Evolutionary conservation across 2,113 vertebrate genomes (phyloP), one percentile per base, ranked within the genome.

Genomic region (Brienomyrus brachyistius): DNA sequence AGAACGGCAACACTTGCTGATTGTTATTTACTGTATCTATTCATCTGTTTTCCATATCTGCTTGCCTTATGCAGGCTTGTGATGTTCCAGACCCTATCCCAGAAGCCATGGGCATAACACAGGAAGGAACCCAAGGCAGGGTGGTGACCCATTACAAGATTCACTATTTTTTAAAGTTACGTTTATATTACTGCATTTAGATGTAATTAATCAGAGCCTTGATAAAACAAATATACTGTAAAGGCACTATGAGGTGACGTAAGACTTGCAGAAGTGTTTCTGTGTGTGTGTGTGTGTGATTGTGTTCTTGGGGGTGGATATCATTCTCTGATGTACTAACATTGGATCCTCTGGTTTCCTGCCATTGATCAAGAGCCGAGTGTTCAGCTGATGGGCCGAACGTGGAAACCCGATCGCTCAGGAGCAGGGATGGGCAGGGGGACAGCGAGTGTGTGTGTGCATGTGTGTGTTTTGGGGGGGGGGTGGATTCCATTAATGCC

Each of bases 241-340:
- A 70, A 70, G 13, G 80, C 2, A 91, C 92, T 90, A 91, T 92
- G 92, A 47, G 91, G 91, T 91, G 91, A 89, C 35, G 56, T 80
- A 59, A 91, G 91, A 94, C 70, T 92, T 92, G 90, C 90, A 91
- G 90, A 85, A 51, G 54, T 82, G 74, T 95, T 86, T 91, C 91
- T 70, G 92, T 90, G 82, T 48, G 83, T 48, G 8, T 54, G 66
- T 23, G 21, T 70, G 3, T 82, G 74, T n/a, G 17, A 94, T 96
- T 96, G 95, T 96, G 91, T 91, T 92, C 93, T 94, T 94, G 23
- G 87, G 54, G 87, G 23, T 11, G 66, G 93, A 94, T 97, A 96
- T 98, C 97, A 97, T 96, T 97, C 98, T 98, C 97, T 97, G 96
- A 97, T 97, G 96, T 97, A 98, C 97, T 97, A 97, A 94, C 96